Conservation (phyloP, 2,797 vertebrate genomes). For the Miichthys miiuy region DNA sequence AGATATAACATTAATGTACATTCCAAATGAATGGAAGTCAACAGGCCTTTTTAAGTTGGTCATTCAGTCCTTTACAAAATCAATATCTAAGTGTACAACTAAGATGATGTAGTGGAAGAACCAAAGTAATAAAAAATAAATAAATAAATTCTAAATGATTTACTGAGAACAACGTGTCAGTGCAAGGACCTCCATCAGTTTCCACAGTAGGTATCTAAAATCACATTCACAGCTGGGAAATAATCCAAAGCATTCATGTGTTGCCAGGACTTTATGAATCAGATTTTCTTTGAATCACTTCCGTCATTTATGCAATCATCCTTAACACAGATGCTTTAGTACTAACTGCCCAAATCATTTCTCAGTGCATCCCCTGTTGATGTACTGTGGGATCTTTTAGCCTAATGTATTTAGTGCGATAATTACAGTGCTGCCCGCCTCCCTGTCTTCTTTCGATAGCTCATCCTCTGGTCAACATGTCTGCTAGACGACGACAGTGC, state of each 20-base stretch:
- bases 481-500: conserved; percentile 70
- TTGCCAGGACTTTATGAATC: conserved; percentile 57
- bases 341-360: conserved; percentile 63
- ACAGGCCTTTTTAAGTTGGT: background rate
- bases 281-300: conserved; percentile 64
- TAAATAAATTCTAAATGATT: background rate
- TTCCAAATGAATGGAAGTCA: background rate
- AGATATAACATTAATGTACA: background rate
- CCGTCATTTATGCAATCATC: conserved; percentile 71
- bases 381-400: conserved; percentile 68
- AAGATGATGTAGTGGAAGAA: background rate
- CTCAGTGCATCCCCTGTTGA: conserved; percentile 63
- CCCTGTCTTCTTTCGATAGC: conserved; percentile 70
- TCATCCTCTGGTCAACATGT: conserved; percentile 80
- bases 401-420: conserved; percentile 81
- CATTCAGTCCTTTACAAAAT: background rate
- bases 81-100: background rate
- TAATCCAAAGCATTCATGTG: conserved; percentile 37
- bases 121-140: background rate
- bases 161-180: background rate
- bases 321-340: too few relatives aligned
- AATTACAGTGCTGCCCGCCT: conserved; percentile 74
- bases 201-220: conserved; percentile 6
- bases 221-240: conserved; percentile 5
- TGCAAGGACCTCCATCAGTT: background rate